Conservation (phyloP, 2,797 vertebrate genomes). For the Enteromius fasciolatus region DNA sequence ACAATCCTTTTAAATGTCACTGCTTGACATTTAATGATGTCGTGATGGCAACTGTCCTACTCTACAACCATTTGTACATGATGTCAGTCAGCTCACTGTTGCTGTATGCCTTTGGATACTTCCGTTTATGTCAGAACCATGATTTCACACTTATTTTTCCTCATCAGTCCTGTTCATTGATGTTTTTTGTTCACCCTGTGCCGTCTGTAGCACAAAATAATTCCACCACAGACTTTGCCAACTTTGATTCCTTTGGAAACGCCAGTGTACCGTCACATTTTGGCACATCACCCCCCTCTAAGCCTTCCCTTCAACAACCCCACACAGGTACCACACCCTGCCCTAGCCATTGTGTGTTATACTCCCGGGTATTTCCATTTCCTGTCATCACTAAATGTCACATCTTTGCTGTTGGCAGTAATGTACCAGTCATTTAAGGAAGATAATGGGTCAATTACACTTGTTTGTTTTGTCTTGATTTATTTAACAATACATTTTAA, state of each 20-base stretch:
- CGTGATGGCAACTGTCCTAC: not conserved
- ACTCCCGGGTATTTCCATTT: not conserved
- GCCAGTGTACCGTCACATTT: slow-evolving; percentile 92
- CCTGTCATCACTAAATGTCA: not conserved
- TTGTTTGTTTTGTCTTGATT: not conserved
- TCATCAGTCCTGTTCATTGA: slow-evolving; percentile 66
- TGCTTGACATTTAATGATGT: not conserved
- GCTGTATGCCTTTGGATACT: not conserved
- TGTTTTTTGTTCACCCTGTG: slow-evolving; percentile 52
- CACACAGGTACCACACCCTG: slow-evolving; percentile 80
- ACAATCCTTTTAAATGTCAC: not conserved
- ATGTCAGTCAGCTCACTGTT: not conserved
- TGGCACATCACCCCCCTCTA: slow-evolving; percentile 88
- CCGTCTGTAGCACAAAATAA: slow-evolving; percentile 91
- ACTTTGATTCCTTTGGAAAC: slow-evolving; percentile 99
- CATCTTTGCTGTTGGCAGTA: not conserved
- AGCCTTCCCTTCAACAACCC: slow-evolving; percentile 84
- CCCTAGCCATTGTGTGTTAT: slow-evolving; percentile 11
- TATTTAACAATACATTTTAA: not conserved
- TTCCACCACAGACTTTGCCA: slow-evolving; percentile 96
- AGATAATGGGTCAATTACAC: not conserved
- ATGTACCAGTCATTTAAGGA: not conserved
- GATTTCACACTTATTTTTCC: slow-evolving; percentile 13
- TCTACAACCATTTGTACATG: not conserved
- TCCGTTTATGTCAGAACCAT: not conserved